Percentiles rank a stretch among this genome's conserved stretches.
Conservation (phyloP, 2,888 invertebrate genomes). For the Deroplatys truncata region DNA sequence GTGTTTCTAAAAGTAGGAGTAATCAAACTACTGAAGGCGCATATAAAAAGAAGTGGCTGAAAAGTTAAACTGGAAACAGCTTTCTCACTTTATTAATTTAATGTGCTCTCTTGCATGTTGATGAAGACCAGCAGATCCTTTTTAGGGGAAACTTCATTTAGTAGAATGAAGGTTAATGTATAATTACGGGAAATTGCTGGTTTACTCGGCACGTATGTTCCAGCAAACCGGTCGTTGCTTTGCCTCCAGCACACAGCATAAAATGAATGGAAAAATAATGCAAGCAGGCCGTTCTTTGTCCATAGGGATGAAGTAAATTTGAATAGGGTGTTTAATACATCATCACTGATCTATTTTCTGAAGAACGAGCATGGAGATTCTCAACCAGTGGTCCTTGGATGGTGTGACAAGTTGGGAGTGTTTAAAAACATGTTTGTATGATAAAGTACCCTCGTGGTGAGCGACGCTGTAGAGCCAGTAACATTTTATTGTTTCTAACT, state of each 20-base stretch:
- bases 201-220: neutral
- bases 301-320: neutral
- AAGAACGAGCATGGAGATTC: neutral
- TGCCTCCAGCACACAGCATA: neutral
- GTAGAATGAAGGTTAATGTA: conserved; percentile 12
- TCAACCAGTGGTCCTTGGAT: no score
- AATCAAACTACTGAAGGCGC: neutral
- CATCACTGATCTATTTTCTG: neutral
- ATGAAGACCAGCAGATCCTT: neutral
- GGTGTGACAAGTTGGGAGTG: no score
- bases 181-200: conserved; percentile 24
- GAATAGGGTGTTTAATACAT: neutral
- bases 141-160: conserved; percentile 18
- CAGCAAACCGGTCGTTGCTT: neutral
- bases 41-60: neutral
- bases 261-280: neutral
- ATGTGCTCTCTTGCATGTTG: neutral
- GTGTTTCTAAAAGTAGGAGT: neutral
- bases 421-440: no score
- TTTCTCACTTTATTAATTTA: conserved; percentile 27
- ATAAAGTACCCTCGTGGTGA: no score
- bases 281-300: neutral
- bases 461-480: no score
- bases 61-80: neutral
- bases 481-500: no score